Evolutionary conservation across 2,797 vertebrate species (phyloP), one percentile per base, ranked within the genome.

Genomic region (Protonibea diacanthus): DNA sequence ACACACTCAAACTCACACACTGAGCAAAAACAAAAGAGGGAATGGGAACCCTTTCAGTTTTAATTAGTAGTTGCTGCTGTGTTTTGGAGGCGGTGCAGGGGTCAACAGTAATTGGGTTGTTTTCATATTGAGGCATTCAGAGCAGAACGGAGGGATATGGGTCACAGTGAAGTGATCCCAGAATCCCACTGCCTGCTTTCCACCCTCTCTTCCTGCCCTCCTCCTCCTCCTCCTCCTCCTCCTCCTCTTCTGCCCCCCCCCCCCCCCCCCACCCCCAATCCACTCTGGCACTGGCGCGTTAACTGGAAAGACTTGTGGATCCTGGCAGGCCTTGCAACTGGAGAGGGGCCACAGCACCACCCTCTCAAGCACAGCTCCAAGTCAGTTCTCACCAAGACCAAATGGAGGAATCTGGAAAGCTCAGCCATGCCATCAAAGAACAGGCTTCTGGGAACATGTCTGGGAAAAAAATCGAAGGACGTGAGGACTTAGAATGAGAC

Each of bases 81-180:
- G 89, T 92, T 92, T 90, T 88, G 87, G 92, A 93, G 89, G 89
- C 78, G 65, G 89, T 72, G 76, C 88, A 88, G 84, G 88, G 93
- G 93, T 94, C 92, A 94, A 84, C 86, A 88, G 88, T 94, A 95
- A 94, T 95, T 94, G 92, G 93, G 92, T 93, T 93, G 93, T 92
- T 92, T 94, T 93, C 89, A 92, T 91, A 93, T 94, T 90, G 86
- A 93, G 83, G 86, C 89, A 89, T 92, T 91, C 90, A 86, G 89
- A 92, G 92, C 90, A 92, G 88, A 94, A 93, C 86, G 81, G 71
- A 88, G 77, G 84, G 90, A 94, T 95, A 77, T 94, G 91, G 94
- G 93, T 94, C 93, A 93, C 74, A 86, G 87, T 48, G 21, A 89
- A 90, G 86, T 85, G 83, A 90, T 93, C 89, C 92, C 89, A 92